Conservation (phyloP, 37 sponge, comb jelly and placozoan genomes). For the Spongilla lacustris region DNA sequence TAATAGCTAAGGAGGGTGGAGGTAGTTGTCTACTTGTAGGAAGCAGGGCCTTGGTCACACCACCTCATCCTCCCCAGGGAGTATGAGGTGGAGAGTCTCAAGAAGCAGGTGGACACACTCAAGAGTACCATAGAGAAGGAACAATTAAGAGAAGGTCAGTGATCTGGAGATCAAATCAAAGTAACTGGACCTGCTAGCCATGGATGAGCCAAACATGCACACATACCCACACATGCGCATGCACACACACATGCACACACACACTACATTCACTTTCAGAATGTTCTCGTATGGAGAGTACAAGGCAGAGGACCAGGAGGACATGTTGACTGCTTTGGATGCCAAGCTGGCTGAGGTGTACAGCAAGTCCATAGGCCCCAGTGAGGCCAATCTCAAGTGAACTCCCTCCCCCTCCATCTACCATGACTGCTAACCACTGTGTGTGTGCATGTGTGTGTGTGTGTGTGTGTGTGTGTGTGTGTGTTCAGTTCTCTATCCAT, state of each 20-base stretch:
- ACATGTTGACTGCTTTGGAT: slow-evolving; percentile 80
- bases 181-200: slow-evolving; percentile 23
- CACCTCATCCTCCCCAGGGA: slow-evolving; percentile 59
- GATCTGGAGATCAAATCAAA: slow-evolving; percentile 90
- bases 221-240: neutral
- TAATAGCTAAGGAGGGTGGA: too few relatives aligned
- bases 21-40: too few relatives aligned
- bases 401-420: neutral
- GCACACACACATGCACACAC: neutral
- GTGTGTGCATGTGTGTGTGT: too few relatives aligned
- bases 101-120: slow-evolving; percentile 69
- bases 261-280: slow-evolving; percentile 39
- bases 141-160: slow-evolving; percentile 82
- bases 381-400: slow-evolving; percentile 79
- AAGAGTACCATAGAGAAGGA: slow-evolving; percentile 65
- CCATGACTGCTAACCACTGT: too few relatives aligned
- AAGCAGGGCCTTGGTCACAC: too few relatives aligned
- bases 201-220: neutral
- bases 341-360: slow-evolving; percentile 95
- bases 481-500: slow-evolving; percentile 85
- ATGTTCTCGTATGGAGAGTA: slow-evolving; percentile 96
- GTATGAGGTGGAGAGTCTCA: slow-evolving; percentile 72
- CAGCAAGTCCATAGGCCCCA: slow-evolving; percentile 88
- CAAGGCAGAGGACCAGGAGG: slow-evolving; percentile 94
- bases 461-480: too few relatives aligned